Percentiles rank a stretch among this genome's conserved stretches.
Evolutionary conservation across 1,140 invertebrate genomes (phyloP).

Genomic region (Temnothorax longispinosus): DNA sequence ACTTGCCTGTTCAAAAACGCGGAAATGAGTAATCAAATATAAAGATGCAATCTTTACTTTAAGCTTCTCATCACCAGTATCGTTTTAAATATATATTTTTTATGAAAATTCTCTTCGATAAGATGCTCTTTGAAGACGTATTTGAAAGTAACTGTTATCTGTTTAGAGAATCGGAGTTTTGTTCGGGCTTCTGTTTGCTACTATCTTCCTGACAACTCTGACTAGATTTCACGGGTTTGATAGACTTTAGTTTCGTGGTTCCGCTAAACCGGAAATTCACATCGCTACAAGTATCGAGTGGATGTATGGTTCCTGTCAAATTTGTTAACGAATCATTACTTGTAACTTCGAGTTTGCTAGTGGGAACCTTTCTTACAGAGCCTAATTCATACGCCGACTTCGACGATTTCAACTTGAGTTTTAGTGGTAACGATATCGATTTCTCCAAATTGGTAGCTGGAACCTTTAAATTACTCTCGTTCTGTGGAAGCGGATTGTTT

Average conservation of each 20-base stretch:
- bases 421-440: conserved; percentile 80
- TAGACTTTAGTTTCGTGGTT: conserved; percentile 88
- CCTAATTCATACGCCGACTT: conserved; percentile 86
- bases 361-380: conserved; percentile 86
- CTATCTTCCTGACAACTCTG: conserved; percentile 68
- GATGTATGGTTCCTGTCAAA: conserved; percentile 84
- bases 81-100: conserved; percentile 50
- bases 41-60: neutral
- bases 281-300: conserved; percentile 87
- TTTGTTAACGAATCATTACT: conserved; percentile 79
- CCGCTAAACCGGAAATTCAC: conserved; percentile 89
- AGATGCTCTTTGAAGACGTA: conserved; percentile 72
- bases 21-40: conserved; percentile 1
- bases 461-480: conserved; percentile 76
- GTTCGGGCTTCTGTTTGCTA: conserved; percentile 75
- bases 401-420: conserved; percentile 84
- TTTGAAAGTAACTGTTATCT: conserved; percentile 82
- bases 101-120: conserved; percentile 62
- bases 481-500: conserved; percentile 61
- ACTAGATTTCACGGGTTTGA: conserved; percentile 82
- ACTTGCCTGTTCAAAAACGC: neutral
- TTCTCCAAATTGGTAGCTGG: conserved; percentile 77
- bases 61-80: conserved; percentile 43
- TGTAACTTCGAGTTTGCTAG: conserved; percentile 81
- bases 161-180: conserved; percentile 78